phyloP scores from a whole-genome alignment of 1,140 invertebrate species.

The Tribolium castaneum region DNA sequence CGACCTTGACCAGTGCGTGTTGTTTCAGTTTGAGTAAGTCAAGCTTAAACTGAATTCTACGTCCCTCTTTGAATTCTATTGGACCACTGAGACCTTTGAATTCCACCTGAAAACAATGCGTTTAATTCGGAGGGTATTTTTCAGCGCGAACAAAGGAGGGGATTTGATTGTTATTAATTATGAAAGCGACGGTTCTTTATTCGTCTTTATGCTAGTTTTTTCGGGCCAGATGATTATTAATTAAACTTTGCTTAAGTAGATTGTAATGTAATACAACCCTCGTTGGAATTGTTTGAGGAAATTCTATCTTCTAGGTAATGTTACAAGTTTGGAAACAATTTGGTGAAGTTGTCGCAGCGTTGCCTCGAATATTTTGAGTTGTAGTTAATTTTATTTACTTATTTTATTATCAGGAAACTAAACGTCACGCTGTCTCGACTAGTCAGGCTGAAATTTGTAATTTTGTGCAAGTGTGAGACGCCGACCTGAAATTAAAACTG shows the following conservation, averaged over 20 bases:
- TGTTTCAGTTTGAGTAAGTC: constrained; percentile 83
- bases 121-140: constrained; percentile 4
- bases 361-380: neutral
- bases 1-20: constrained; percentile 81
- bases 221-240: neutral
- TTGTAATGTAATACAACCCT: neutral
- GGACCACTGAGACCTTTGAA: constrained; percentile 81
- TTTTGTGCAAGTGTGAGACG: too few species aligned
- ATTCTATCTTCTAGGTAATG: neutral
- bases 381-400: neutral
- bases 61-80: constrained; percentile 82
- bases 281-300: neutral
- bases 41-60: constrained; percentile 78
- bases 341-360: neutral
- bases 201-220: neutral
- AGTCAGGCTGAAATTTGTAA: too few species aligned
- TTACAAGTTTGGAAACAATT: neutral
- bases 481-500: too few species aligned
- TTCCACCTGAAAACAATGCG: constrained; percentile 71
- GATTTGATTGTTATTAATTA: constrained; percentile 24
- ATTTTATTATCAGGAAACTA: too few species aligned
- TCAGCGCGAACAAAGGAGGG: neutral
- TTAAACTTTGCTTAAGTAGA: neutral
- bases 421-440: too few species aligned
- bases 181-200: neutral